Base-by-base conservation (phyloP, 2,797 vertebrate genomes). In the Falco concolor region DNA sequence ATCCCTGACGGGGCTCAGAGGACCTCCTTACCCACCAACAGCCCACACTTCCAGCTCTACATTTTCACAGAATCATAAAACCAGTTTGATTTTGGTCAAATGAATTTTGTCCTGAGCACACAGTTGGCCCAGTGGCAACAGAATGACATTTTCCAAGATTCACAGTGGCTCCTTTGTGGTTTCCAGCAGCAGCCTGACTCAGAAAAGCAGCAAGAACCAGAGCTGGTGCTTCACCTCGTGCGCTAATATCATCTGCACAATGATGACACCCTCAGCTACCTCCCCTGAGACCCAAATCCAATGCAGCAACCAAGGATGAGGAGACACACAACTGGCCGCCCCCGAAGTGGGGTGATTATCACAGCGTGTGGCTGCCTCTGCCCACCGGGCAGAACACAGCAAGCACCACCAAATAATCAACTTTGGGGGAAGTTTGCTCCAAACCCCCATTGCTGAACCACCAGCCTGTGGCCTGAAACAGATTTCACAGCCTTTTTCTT, bases 181-280 rank as follows among this genome's bases (percentile, higher is more conserved):
- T n/a, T 76, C 45, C 57, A 25, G 5, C 11, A 38, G 15, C 28
- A 50, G 28, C 44, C 42, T 5, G 3, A 12, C n/a, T 49, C 56
- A 57, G 65, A 23, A 60, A 54, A 76, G 15, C 54, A 65, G n/a
- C 15, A 38, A 63, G 44, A 47, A 47, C 9, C 63, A 49, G 50
- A 64, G 45, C 42, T 73, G 59, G 4, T 32, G 19, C 44, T 68
- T 44, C 27, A 13, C 9, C 34, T 67, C 2, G 3, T 12, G 28
- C 15, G 32, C 24, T n/a, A 1, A 6, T 30, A 22, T 9, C 56
- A 30, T 56, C 21, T 6, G 7, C 7, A 52, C 12, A 8, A 13
- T 0, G 3, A 30, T 1, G 3, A 12, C 14, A 49, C 6, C 3
- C 7, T 14, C 47, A 42, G 38, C 22, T 27, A 2, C 32, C 34